Evolutionary conservation across 2,888 invertebrate genomes (phyloP).

Genomic region (Pollenia griseotomentosa): DNA sequence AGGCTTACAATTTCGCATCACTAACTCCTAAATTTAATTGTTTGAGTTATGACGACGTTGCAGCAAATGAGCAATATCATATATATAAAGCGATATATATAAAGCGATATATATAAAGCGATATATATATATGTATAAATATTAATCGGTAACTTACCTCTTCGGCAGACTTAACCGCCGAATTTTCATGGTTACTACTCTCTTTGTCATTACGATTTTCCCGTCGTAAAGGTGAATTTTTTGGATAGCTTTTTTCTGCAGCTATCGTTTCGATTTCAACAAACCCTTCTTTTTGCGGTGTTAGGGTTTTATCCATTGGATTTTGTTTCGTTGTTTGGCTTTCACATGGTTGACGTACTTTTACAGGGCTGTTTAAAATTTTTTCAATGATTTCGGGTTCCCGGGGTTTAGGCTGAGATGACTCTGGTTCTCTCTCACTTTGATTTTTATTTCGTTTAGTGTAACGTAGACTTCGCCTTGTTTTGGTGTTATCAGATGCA

Average conservation of each 20-base stretch:
- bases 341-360: background rate
- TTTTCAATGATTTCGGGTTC: conserved; percentile 65
- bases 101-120: no score
- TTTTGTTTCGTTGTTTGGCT: background rate
- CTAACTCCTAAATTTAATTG: no score
- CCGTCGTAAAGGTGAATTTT: background rate
- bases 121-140: background rate
- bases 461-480: conserved; percentile 66
- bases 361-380: conserved; percentile 56
- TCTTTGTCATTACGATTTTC: background rate
- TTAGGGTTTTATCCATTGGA: background rate
- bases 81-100: no score
- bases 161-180: conserved; percentile 1
- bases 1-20: no score
- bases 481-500: conserved; percentile 36
- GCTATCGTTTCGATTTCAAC: background rate
- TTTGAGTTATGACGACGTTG: no score
- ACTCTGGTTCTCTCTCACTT: background rate
- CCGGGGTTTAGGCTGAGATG: background rate
- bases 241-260: background rate
- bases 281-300: background rate
- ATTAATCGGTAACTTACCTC: conserved; percentile 64
- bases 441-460: conserved; percentile 34
- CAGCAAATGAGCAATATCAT: no score
- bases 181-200: background rate